Evolutionary conservation across 1,140 invertebrate species (phyloP), one percentile per base, ranked within the genome.

Genomic region (Platorchestia sp.): DNA sequence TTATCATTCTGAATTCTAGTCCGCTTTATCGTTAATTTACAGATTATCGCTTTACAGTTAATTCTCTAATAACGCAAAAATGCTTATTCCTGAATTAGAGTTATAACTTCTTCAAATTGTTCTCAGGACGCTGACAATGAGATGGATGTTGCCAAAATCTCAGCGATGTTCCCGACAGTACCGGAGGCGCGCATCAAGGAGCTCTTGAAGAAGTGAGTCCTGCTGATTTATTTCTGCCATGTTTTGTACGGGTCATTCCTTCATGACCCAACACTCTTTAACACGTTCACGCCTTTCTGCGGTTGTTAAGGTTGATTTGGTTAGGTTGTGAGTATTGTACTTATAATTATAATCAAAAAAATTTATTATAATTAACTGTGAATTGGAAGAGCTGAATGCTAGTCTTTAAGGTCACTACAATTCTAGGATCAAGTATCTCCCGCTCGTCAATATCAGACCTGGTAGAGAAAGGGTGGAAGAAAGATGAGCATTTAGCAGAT

Each of bases 131-230:
- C 91, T 22, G 91, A 93, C 22, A 93, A 93, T 45, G 91, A 93
- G 91, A 93, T 93, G 91, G 91, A 93, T 47, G 91, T 93, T 42
- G 91, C 91, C 51, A 99, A 98, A 97, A 98, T 99, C 96, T 98
- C 98, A 97, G 98, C 98, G n/a, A 98, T 99, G 98, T 99, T 99
- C 97, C 98, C 98, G 36, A 99, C 98, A 19, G 99, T 99, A 75
- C 98, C 98, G 95, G 99, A 99, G 97, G 98, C 98, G 45, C 98
- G 99, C 97, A 99, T 99, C 96, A 98, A 98, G 96, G 97, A 99
- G 95, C 97, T 99, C 96, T 97, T 99, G 45, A 98, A 99, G 97
- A 99, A 99, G 98, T 99, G 98, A 96, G 96, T 95, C 7, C 1
- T 14, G 1, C 59, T 75, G 98, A 98, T 97, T 95, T 96, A 27